These are phyloP conservation scores for Protonibea diacanthus DNA, from an alignment of 2,797 vertebrate genomes.

Conservation along the genomic window DNA sequence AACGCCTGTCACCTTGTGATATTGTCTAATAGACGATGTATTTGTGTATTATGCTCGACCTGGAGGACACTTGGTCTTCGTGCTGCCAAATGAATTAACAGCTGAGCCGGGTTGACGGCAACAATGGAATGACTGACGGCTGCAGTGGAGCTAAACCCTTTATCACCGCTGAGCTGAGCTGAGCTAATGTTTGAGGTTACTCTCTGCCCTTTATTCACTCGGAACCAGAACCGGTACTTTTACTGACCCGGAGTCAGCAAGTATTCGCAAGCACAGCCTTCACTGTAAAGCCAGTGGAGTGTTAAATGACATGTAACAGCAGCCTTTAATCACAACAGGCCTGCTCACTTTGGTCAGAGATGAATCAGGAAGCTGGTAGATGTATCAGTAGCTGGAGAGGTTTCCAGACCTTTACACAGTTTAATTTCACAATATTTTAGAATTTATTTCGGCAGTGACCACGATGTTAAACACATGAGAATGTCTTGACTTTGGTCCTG, in stretches of 20 bases:
- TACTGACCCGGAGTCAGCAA: not conserved
- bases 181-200: not conserved
- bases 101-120: not conserved
- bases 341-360: not conserved
- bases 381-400: too few relatives aligned
- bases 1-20: not conserved
- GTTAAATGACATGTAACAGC: not conserved
- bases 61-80: too few relatives aligned
- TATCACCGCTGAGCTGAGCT: not conserved
- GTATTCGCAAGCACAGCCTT: not conserved
- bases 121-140: not conserved
- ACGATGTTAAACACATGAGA: not conserved
- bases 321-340: not conserved
- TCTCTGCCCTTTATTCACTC: not conserved
- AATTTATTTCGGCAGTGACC: not conserved
- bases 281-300: not conserved
- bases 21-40: not conserved
- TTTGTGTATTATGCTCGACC: not conserved
- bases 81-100: not conserved
- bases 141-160: conserved; percentile 6
- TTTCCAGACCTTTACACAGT: not conserved
- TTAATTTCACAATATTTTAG: not conserved
- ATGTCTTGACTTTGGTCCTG: not conserved
- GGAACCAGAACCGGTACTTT: not conserved
- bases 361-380: not conserved